phyloP scores from a whole-genome alignment of 2,888 invertebrate species.

The Silvanus unidentatus region DNA sequence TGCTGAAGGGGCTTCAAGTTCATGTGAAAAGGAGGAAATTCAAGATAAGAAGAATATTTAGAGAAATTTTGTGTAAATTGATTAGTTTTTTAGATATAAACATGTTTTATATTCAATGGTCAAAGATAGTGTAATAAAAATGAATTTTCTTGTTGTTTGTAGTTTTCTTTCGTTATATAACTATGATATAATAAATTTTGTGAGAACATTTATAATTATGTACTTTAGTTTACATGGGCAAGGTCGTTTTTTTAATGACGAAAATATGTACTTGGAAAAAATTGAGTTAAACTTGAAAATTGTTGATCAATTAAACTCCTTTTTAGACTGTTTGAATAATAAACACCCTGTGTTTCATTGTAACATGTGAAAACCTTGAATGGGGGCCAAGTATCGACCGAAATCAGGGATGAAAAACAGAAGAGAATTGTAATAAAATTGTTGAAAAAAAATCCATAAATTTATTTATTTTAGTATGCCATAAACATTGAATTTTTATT shows the following conservation, averaged over 20 bases:
- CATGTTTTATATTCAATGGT: too few relatives aligned
- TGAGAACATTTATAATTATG: too few relatives aligned
- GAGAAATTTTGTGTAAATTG: not conserved
- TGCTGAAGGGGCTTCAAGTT: slow-evolving; percentile 29
- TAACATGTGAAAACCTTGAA: not conserved
- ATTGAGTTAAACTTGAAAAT: too few relatives aligned
- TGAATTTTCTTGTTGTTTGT: not conserved
- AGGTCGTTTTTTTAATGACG: too few relatives aligned
- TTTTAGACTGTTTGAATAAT: too few relatives aligned
- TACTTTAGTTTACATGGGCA: too few relatives aligned
- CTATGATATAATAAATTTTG: too few relatives aligned
- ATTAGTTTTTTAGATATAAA: slow-evolving; percentile 11
- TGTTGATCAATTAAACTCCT: too few relatives aligned
- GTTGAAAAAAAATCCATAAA: not conserved
- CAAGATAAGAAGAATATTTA: slow-evolving; percentile 17
- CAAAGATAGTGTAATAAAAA: too few relatives aligned
- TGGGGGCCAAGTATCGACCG: not conserved
- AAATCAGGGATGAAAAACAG: not conserved
- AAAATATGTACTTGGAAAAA: too few relatives aligned
- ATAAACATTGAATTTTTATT: too few relatives aligned
- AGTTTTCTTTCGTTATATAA: not conserved
- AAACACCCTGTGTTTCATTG: too few relatives aligned
- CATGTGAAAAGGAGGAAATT: slow-evolving; percentile 39
- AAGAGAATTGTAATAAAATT: slow-evolving; percentile 2
- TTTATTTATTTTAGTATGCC: not conserved